A percentile compares a stretch with the other conserved stretches of the same genome.
Conservation (phyloP, 2,888 invertebrate genomes). For the Nephrotoma flavescens region DNA sequence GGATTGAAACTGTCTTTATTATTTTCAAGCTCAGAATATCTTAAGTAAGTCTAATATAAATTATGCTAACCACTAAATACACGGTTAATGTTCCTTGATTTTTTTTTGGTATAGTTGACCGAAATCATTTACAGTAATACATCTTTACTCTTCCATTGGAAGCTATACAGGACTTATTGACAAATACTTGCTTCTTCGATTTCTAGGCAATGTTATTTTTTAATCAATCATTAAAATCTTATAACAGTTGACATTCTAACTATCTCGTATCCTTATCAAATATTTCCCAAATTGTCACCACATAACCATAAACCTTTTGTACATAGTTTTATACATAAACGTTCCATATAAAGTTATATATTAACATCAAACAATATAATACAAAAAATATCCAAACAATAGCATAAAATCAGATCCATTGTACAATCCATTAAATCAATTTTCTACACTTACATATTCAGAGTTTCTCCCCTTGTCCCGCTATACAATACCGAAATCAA, state of each 20-base stretch:
- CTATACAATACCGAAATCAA: not conserved
- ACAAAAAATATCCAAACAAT: not conserved
- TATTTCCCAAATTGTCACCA: not conserved
- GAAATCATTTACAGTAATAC: no score
- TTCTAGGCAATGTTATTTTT: no score
- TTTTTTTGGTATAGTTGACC: no score
- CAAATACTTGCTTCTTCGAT: no score
- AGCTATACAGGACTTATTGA: no score
- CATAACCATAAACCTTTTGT: not conserved
- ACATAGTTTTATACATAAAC: not conserved
- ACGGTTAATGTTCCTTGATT: no score
- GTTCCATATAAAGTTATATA: not conserved
- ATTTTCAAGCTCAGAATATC: no score
- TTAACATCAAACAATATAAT: not conserved
- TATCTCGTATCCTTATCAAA: not conserved
- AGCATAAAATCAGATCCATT: not conserved
- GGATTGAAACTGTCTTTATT: no score
- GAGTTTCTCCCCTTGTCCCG: not conserved
- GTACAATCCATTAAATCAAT: not conserved
- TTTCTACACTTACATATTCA: not conserved
- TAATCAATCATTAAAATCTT: not conserved
- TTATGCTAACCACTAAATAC: no score
- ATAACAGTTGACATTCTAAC: not conserved
- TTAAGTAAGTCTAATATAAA: no score
- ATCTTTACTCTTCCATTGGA: no score